Evolutionary conservation across 2,113 vertebrate genomes (phyloP).

Genomic region (Setophaga petechia): DNA sequence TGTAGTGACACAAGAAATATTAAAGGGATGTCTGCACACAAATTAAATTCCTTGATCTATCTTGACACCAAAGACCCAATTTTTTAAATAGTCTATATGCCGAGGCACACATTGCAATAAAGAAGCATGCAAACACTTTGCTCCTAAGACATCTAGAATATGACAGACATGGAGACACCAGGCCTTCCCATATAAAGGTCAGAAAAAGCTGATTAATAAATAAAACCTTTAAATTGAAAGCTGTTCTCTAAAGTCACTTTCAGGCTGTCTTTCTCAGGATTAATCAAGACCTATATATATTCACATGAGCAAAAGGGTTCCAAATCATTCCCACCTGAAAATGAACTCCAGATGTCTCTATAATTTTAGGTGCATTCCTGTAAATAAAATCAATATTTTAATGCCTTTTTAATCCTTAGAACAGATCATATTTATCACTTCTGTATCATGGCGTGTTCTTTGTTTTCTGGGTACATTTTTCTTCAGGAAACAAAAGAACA

Average conservation of each 20-base stretch:
- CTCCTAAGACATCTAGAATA: not conserved
- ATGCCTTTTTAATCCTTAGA: not conserved
- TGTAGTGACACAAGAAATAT: not conserved
- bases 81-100: not conserved
- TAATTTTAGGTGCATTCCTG: conserved; percentile 91
- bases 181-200: not conserved
- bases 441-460: not conserved
- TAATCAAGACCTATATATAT: not conserved
- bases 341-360: conserved; percentile 96
- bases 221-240: not conserved
- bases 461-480: not conserved
- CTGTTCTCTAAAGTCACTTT: not conserved
- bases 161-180: not conserved
- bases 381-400: not conserved
- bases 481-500: not conserved
- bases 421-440: not conserved
- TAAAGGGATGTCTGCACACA: not conserved
- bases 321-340: conserved; percentile 86
- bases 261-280: not conserved
- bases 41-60: not conserved
- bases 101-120: not conserved
- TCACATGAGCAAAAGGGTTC: not conserved
- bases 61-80: not conserved
- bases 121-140: not conserved
- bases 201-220: not conserved